A percentile compares a stretch with the other conserved stretches of the same genome.
Evolutionary conservation across 1,140 invertebrate species (phyloP).

Genomic region (Cryptotermes secundus): DNA sequence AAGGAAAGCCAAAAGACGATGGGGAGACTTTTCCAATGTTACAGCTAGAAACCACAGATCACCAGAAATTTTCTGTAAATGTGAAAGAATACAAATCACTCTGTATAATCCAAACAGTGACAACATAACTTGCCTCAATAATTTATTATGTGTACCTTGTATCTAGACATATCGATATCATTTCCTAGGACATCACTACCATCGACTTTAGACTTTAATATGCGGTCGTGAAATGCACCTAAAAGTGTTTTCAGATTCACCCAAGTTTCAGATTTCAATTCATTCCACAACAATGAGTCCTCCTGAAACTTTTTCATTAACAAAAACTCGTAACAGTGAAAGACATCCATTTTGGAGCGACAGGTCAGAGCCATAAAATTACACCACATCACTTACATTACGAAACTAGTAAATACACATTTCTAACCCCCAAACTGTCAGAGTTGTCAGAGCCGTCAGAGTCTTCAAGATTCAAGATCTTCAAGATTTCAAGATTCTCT

Average conservation of each 20-base stretch:
- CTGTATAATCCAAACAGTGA: not conserved
- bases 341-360: constrained; percentile 27
- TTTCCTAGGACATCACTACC: not conserved
- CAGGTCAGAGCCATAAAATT: not conserved
- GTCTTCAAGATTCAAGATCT: too few relatives aligned
- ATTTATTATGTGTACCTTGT: constrained; percentile 30
- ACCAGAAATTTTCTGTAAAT: constrained; percentile 29
- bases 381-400: not conserved
- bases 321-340: constrained; percentile 33
- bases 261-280: constrained; percentile 29
- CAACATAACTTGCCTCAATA: not conserved
- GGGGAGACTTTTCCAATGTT: constrained; percentile 28
- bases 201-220: constrained; percentile 17
- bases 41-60: constrained; percentile 34
- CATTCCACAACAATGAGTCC: constrained; percentile 30
- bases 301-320: constrained; percentile 33
- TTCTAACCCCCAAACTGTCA: too few relatives aligned
- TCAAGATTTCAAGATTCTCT: too few relatives aligned
- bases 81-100: not conserved
- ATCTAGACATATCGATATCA: not conserved
- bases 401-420: not conserved
- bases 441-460: too few relatives aligned
- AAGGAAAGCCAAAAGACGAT: constrained; percentile 29
- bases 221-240: not conserved
- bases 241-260: constrained; percentile 15